phyloP scores from a whole-genome alignment of 2,797 vertebrate species.

The Mus spretus region DNA sequence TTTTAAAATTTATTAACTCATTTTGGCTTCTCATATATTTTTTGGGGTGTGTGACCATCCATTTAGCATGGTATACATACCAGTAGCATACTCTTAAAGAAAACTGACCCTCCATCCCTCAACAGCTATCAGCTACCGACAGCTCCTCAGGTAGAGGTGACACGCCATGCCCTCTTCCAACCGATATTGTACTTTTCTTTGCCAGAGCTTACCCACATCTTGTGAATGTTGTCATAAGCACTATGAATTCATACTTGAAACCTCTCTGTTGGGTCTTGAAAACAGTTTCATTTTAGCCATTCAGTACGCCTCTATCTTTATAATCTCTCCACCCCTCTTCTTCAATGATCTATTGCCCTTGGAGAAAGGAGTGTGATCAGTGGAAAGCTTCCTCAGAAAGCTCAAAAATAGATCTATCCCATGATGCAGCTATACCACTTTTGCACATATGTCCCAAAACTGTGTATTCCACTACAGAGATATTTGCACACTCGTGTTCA shows the following conservation, averaged over 20 bases:
- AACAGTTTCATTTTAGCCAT: background rate
- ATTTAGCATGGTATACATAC: background rate
- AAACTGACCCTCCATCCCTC: background rate
- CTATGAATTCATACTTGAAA: background rate
- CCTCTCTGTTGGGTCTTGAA: background rate
- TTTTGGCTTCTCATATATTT: background rate
- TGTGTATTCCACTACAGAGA: background rate
- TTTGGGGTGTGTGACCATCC: background rate
- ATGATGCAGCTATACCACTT: no score
- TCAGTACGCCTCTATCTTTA: background rate
- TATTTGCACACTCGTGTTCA: background rate
- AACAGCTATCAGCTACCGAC: background rate
- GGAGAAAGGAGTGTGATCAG: background rate
- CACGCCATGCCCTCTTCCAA: background rate
- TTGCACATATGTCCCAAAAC: background rate
- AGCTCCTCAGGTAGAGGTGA: background rate
- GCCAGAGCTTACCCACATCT: background rate
- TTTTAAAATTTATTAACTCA: no score
- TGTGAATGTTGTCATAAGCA: background rate
- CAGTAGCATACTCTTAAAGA: background rate
- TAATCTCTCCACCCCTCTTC: background rate
- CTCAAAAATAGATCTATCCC: background rate
- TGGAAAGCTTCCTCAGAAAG: background rate
- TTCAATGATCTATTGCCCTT: background rate
- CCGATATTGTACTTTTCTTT: no score